Evolutionary conservation across 2,113 vertebrate species (phyloP).

Genomic region (Neolamprologus tretocephalus): DNA sequence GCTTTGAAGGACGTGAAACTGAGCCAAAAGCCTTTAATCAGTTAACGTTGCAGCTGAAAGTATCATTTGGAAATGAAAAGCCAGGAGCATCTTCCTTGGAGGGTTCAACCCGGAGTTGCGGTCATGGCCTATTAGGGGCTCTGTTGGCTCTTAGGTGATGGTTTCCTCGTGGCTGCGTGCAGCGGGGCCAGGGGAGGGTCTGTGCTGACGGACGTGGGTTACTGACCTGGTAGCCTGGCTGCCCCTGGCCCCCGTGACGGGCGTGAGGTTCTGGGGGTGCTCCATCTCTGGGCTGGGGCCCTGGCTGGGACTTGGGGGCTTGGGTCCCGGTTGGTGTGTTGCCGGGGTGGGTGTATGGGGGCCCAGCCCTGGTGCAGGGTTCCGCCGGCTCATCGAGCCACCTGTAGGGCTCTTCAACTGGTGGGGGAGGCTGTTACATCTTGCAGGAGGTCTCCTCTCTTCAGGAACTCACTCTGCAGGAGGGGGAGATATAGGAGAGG

Average conservation of each 20-base stretch:
- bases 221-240: not conserved
- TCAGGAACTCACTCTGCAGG: not conserved
- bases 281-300: not conserved
- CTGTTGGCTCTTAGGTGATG: not conserved
- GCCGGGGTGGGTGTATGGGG: not conserved
- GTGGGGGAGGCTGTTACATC: not conserved
- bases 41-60: not conserved
- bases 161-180: not conserved
- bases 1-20: not conserved
- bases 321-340: not conserved
- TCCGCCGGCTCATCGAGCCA: not conserved
- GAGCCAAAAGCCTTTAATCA: not conserved
- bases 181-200: not conserved
- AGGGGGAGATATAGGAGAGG: not conserved
- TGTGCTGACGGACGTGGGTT: not conserved
- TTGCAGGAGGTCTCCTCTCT: not conserved
- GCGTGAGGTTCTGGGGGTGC: not conserved
- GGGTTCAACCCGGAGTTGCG: not conserved
- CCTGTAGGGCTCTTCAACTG: not conserved
- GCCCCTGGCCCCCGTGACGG: not conserved
- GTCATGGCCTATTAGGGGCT: not conserved
- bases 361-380: not conserved
- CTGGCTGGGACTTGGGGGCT: accelerated
- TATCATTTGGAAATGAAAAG: not conserved
- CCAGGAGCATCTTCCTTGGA: not conserved